Percentiles rank a stretch among this genome's conserved stretches.
Conservation (phyloP, 2,888 invertebrate genomes). For the Heteropelma amictum region DNA sequence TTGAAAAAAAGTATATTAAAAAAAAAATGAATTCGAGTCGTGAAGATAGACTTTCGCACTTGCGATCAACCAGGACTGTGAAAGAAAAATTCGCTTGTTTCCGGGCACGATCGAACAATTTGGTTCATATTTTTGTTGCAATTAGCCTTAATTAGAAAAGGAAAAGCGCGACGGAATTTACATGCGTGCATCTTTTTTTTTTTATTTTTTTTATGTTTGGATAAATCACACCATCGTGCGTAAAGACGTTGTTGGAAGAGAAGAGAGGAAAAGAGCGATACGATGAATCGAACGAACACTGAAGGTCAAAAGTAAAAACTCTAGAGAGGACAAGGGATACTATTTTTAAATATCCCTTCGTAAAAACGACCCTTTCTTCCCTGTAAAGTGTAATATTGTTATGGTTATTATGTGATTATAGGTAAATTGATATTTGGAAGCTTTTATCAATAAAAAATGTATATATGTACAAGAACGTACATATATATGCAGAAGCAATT, state of each 20-base stretch:
- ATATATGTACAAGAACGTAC: slow-evolving; percentile 51
- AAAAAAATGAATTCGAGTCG: background rate
- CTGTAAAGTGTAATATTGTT: slow-evolving; percentile 63
- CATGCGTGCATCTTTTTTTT: background rate
- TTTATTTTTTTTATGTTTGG: too few species aligned
- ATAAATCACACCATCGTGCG: background rate
- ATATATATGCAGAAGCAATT: slow-evolving; percentile 40
- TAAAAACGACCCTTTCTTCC: slow-evolving; percentile 44
- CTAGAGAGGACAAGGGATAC: slow-evolving; percentile 4
- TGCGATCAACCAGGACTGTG: slow-evolving; percentile 7
- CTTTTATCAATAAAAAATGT: slow-evolving; percentile 63
- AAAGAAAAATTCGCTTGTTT: slow-evolving; percentile 1
- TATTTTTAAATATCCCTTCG: slow-evolving; percentile 62
- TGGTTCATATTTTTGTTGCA: slow-evolving; percentile 11
- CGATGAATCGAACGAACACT: background rate
- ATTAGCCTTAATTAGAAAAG: slow-evolving; percentile 1
- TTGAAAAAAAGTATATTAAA: background rate
- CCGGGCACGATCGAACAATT: background rate
- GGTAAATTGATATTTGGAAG: slow-evolving; percentile 64
- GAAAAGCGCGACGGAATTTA: background rate
- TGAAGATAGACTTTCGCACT: slow-evolving; percentile 11
- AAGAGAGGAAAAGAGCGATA: background rate
- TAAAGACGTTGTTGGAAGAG: background rate
- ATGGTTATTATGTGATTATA: slow-evolving; percentile 66
- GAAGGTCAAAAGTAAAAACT: background rate